phyloP scores from a whole-genome alignment of 2,888 invertebrate species.

The Glaucopsyche alexis region DNA sequence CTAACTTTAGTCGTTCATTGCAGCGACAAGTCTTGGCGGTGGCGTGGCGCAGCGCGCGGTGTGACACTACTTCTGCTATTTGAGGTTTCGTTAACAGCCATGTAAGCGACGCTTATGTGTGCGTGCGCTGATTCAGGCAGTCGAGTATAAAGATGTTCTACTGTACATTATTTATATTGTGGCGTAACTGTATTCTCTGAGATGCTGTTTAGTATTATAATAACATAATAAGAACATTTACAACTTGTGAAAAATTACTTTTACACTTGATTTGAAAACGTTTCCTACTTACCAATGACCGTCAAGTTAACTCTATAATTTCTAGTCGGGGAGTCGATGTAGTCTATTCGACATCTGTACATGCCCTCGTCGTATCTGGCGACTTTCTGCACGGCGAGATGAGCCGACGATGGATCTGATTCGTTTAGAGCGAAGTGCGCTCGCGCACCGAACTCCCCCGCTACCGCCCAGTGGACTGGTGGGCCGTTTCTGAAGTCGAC shows the following conservation, averaged over 20 bases:
- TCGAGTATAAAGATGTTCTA: no score
- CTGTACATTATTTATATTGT: no score
- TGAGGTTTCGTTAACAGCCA: no score
- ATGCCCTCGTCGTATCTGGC: constrained; percentile 88
- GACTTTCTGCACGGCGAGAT: constrained; percentile 86
- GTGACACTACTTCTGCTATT: no score
- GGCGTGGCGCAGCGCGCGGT: no score
- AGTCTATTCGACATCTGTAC: constrained; percentile 94
- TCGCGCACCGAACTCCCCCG: constrained; percentile 87
- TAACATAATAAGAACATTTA: not conserved
- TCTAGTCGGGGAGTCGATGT: constrained; percentile 91
- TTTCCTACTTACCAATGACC: constrained; percentile 87
- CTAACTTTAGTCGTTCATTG: no score
- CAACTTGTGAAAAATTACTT: not conserved
- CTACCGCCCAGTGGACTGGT: constrained; percentile 87
- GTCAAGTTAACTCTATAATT: constrained; percentile 93
- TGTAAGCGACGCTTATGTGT: no score
- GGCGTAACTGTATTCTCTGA: no score
- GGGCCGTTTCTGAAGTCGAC: constrained; percentile 88
- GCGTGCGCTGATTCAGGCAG: no score
- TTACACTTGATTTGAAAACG: not conserved
- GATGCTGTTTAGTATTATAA: no score
- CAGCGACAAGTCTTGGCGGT: no score
- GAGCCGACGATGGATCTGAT: constrained; percentile 85
- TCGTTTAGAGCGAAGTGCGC: constrained; percentile 88